Conservation (phyloP, 2,888 invertebrate species). For the Cryptocephalus moraei region DNA sequence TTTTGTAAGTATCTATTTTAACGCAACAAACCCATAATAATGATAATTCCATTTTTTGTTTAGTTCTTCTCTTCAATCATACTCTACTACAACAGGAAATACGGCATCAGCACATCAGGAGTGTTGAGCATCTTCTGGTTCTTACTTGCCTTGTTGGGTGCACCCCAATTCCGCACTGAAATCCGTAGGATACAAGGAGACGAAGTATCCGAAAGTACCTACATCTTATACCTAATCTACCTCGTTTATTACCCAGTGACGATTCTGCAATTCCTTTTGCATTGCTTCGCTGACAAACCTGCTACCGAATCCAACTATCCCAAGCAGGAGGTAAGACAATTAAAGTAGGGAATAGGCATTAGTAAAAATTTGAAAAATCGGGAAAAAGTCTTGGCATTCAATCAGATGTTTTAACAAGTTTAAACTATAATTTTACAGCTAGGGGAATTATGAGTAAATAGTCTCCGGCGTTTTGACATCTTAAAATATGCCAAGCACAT, state of each 20-base stretch:
- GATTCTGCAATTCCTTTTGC: slow-evolving; percentile 28
- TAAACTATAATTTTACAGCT: too few relatives aligned
- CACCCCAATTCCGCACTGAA: slow-evolving; percentile 15
- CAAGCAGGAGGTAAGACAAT: slow-evolving; percentile 8
- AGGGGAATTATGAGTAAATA: too few relatives aligned
- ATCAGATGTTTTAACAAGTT: too few relatives aligned
- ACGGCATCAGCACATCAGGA: slow-evolving; percentile 46
- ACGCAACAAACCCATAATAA: neutral
- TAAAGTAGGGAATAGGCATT: too few relatives aligned
- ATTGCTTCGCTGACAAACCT: slow-evolving; percentile 32
- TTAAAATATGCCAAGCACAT: too few relatives aligned
- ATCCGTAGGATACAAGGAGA: slow-evolving; percentile 7
- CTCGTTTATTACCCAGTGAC: slow-evolving; percentile 33
- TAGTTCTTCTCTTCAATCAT: slow-evolving; percentile 21
- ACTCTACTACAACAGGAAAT: slow-evolving; percentile 37
- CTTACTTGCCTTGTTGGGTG: slow-evolving; percentile 35
- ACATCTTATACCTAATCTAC: slow-evolving; percentile 22
- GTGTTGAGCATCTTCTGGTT: slow-evolving; percentile 48
- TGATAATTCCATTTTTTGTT: neutral
- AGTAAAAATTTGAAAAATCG: too few relatives aligned
- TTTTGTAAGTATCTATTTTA: slow-evolving; percentile 57
- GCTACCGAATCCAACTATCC: slow-evolving; percentile 19
- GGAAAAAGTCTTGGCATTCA: too few relatives aligned
- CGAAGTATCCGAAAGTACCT: slow-evolving; percentile 1
- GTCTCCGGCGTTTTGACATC: too few relatives aligned